Base-by-base conservation (phyloP, 2,113 vertebrate species). In the Tor tambroides region DNA sequence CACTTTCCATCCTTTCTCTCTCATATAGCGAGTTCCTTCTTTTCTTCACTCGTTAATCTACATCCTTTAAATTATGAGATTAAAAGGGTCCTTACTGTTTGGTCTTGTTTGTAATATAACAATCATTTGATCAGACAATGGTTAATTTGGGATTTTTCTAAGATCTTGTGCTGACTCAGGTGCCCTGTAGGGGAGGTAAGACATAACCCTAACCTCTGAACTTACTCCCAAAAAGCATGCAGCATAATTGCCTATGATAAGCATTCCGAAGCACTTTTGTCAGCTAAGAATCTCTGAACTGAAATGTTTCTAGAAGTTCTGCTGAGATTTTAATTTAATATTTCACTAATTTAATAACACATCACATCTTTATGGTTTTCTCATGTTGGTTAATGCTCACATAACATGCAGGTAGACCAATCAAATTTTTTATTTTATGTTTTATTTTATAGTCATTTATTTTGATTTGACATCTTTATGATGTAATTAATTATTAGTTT, bases 41-140 rank as follows among this genome's bases (percentile, higher is more conserved):
- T 79, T 83, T 30, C 9, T 49, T 67, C 41, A 49, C 17, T n/a
- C n/a, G n/a, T n/a, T n/a, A n/a, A n/a, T n/a, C n/a, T 69, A 69
- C 8, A 69, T 67, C 35, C n/a, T 28, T 56, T 79, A 56, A 56
- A 79, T 79, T 54, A 32, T 54, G 35, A 67, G 35, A 81, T 28
- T 65, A 65, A 67, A 46, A 46, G 19, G 1, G 7, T 43, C n/a
- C 56, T 46, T 67, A 67, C n/a, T 67, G 11, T 79, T 79, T 56
- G 76, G 28, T 78, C 19, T 46, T 28, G 14, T 30, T 78, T 56
- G 28, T 32, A 56, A 79, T 54, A 54, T 11, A 79, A 7, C 32
- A 75, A 41, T 23, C 10, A 23, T 41, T 72, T 41, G 0, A 11
- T 23, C 35, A 72, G 35, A 41, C 10, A 41, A 23, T 5, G 69